Evolutionary conservation across 2,888 invertebrate genomes (phyloP).

Genomic region (Athripsodes cinereus): DNA sequence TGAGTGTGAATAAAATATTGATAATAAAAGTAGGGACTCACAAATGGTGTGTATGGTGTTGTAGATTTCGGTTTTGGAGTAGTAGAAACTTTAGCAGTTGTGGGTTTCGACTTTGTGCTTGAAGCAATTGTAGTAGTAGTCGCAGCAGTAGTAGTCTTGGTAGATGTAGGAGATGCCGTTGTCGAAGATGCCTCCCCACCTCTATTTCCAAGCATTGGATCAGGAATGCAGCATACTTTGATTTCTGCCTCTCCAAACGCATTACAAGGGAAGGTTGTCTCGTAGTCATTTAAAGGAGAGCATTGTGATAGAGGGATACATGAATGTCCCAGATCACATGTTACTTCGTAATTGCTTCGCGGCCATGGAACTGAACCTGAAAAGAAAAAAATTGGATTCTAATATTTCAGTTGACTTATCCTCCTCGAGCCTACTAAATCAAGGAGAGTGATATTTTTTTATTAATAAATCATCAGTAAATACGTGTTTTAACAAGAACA

Average conservation of each 20-base stretch:
- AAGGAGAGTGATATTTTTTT: too few species aligned
- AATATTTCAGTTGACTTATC: too few species aligned
- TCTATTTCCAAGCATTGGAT: background rate
- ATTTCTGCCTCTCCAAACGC: background rate
- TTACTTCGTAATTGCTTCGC: conserved; percentile 31
- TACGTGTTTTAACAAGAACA: too few species aligned
- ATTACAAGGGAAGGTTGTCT: conserved; percentile 17
- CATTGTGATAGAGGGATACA: conserved; percentile 7
- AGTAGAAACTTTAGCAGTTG: background rate
- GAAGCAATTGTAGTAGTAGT: background rate
- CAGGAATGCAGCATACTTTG: conserved; percentile 8
- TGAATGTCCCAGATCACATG: conserved; percentile 32
- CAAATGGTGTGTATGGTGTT: background rate
- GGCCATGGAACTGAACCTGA: too few species aligned
- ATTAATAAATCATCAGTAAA: too few species aligned
- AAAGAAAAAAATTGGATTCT: too few species aligned
- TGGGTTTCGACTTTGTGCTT: too few species aligned
- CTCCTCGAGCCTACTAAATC: too few species aligned
- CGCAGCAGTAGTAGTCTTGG: background rate
- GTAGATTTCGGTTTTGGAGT: background rate
- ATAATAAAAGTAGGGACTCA: too few species aligned
- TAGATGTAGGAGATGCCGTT: background rate
- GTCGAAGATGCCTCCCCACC: background rate
- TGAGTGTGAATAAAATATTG: too few species aligned
- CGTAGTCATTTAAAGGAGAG: background rate